Conservation (phyloP, 2,888 invertebrate species). For the Eilema caniola region DNA sequence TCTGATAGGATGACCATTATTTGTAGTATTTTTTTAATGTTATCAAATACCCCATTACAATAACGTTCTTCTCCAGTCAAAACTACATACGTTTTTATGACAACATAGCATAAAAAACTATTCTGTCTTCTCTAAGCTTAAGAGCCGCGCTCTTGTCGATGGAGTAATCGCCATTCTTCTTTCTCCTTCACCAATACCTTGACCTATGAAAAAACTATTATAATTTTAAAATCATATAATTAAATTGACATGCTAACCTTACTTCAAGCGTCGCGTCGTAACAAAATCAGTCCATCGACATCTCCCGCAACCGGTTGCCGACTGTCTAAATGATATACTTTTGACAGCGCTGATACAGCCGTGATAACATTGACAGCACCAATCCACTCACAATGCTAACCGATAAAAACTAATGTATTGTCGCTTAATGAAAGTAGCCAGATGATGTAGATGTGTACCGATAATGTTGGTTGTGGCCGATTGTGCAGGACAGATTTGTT, state of each 20-base stretch:
- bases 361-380: slow-evolving; percentile 70
- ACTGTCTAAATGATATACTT: slow-evolving; percentile 74
- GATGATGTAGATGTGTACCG: slow-evolving; percentile 22
- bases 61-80: too few relatives aligned
- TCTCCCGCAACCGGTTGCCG: slow-evolving; percentile 58
- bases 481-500: slow-evolving; percentile 15
- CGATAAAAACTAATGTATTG: slow-evolving; percentile 55
- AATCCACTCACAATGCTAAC: slow-evolving; percentile 58
- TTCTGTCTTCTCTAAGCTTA: too few relatives aligned
- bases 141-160: too few relatives aligned
- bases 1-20: too few relatives aligned
- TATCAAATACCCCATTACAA: too few relatives aligned
- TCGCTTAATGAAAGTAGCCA: slow-evolving; percentile 45
- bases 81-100: too few relatives aligned
- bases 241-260: slow-evolving; percentile 36
- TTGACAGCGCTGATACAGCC: slow-evolving; percentile 73
- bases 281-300: slow-evolving; percentile 50
- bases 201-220: too few relatives aligned
- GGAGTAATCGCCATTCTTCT: too few relatives aligned
- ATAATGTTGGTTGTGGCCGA: slow-evolving; percentile 19
- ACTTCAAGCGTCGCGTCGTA: slow-evolving; percentile 23
- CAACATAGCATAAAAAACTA: too few relatives aligned
- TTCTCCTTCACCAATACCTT: too few relatives aligned
- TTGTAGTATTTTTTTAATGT: too few relatives aligned
- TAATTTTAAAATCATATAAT: not conserved